Conservation (phyloP, 2,888 invertebrate species). For the Scrobipalpa atriplicella region DNA sequence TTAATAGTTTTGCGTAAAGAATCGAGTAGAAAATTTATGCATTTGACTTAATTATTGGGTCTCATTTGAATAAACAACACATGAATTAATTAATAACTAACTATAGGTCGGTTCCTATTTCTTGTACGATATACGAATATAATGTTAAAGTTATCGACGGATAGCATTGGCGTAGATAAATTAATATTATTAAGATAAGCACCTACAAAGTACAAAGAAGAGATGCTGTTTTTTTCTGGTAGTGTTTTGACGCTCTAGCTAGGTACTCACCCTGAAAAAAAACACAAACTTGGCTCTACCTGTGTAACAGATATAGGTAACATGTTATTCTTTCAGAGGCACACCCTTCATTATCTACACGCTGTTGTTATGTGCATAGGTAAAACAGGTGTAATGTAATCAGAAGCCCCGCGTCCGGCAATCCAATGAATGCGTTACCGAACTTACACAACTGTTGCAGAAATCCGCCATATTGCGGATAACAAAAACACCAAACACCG, state of each 20-base stretch:
- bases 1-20: background rate
- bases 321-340: background rate
- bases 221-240: too few species aligned
- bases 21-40: background rate
- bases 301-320: too few species aligned
- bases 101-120: background rate
- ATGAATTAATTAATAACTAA: background rate
- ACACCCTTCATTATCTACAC: constrained; percentile 4
- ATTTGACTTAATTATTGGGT: background rate
- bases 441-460: constrained; percentile 18
- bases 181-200: too few species aligned
- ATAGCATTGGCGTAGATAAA: too few species aligned
- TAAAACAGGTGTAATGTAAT: constrained; percentile 1
- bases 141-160: background rate
- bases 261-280: too few species aligned
- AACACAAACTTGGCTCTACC: too few species aligned
- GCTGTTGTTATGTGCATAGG: background rate
- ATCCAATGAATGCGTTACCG: constrained; percentile 10
- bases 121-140: background rate
- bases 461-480: constrained; percentile 17
- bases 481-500: constrained; percentile 5
- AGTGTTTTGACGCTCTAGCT: too few species aligned
- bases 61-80: constrained; percentile 16
- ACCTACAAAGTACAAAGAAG: too few species aligned
- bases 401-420: background rate